phyloP scores from a whole-genome alignment of 2,113 vertebrate genomes.

The Aix galericulata region DNA sequence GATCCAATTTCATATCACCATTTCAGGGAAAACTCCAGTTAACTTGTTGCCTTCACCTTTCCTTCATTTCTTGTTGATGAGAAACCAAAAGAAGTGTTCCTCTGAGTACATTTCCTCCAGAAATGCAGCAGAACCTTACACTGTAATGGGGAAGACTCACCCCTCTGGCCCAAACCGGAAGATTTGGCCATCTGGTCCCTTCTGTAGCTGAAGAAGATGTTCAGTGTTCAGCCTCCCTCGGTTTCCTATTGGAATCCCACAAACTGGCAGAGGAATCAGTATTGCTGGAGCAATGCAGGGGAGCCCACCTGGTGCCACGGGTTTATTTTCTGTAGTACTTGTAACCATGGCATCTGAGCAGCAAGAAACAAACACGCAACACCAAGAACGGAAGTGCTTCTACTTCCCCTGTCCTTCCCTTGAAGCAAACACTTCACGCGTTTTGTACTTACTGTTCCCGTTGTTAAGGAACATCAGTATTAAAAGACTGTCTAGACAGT shows the following conservation, averaged over 20 bases:
- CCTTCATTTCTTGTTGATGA: not conserved
- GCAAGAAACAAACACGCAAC: not conserved
- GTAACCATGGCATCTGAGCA: slow-evolving; percentile 29
- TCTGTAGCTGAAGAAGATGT: not conserved
- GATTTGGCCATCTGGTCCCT: not conserved
- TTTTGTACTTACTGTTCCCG: not conserved
- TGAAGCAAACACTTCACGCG: not conserved
- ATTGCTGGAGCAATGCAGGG: not conserved
- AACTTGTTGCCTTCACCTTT: not conserved
- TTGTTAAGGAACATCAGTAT: not conserved
- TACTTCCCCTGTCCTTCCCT: slow-evolving; percentile 35
- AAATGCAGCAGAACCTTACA: not conserved
- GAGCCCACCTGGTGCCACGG: not conserved
- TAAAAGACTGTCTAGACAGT: not conserved
- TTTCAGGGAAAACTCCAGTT: not conserved
- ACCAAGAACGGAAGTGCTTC: slow-evolving; percentile 12
- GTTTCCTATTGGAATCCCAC: not conserved
- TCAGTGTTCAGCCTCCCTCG: not conserved
- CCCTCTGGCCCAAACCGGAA: not conserved
- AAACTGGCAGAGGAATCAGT: not conserved
- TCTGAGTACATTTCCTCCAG: not conserved
- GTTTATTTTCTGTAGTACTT: not conserved
- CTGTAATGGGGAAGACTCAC: fast-evolving
- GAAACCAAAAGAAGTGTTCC: not conserved
- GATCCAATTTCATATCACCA: not conserved